phyloP scores from a whole-genome alignment of 2,113 vertebrate species.

The Paedocypris sp. region DNA sequence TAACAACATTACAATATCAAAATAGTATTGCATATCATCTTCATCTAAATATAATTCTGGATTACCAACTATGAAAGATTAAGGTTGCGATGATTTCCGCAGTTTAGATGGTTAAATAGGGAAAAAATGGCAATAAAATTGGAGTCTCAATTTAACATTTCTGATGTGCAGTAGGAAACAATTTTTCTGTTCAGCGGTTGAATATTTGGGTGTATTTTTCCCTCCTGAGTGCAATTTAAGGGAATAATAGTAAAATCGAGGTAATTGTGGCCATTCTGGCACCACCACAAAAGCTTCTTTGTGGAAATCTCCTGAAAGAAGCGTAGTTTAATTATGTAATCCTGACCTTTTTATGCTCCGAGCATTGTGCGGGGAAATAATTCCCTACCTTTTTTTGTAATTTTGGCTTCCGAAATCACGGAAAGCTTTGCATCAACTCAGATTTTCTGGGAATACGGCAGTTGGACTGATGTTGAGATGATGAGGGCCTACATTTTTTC shows the following conservation, averaged over 20 bases:
- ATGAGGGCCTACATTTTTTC: neutral
- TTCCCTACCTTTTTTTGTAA: conserved; percentile 14
- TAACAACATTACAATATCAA: too few relatives aligned
- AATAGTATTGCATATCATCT: too few relatives aligned
- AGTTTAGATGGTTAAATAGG: conserved; percentile 3
- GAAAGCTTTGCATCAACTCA: conserved; percentile 16
- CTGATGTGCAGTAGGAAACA: conserved; percentile 19
- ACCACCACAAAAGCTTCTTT: conserved; percentile 43
- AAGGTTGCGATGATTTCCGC: too few relatives aligned
- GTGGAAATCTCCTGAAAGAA: conserved; percentile 39
- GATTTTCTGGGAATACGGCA: conserved; percentile 21
- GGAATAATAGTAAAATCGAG: conserved; percentile 39
- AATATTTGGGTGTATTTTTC: conserved; percentile 30
- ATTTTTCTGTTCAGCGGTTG: conserved; percentile 22
- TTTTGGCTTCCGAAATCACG: conserved; percentile 21
- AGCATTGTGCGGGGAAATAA: conserved; percentile 35
- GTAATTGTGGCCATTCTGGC: conserved; percentile 43
- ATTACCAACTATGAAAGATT: too few relatives aligned
- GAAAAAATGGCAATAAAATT: neutral
- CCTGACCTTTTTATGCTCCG: conserved; percentile 21
- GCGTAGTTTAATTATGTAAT: conserved; percentile 47
- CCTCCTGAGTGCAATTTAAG: conserved; percentile 34
- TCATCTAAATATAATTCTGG: too few relatives aligned
- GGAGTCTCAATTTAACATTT: conserved; percentile 11
- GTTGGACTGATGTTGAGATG: neutral